A percentile compares a stretch with the other conserved stretches of the same genome.
These are phyloP conservation scores for Coenobita brevimanus DNA, from an alignment of 1,140 invertebrate genomes.

Conservation along the genomic window DNA sequence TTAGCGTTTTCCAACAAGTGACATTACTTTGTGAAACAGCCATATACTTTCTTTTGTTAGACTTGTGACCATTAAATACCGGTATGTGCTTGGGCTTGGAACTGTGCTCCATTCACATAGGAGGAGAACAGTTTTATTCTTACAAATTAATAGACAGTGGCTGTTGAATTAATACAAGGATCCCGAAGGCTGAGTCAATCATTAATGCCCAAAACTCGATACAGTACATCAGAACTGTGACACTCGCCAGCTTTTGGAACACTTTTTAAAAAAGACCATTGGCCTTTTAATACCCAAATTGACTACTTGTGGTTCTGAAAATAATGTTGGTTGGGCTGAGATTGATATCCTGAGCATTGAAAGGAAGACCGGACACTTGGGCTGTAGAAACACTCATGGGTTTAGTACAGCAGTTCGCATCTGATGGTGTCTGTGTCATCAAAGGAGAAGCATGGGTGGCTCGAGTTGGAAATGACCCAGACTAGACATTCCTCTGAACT, in stretches of 20 bases:
- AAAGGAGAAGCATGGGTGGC: constrained; percentile 48
- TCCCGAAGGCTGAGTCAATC: constrained; percentile 15
- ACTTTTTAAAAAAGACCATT: constrained; percentile 47
- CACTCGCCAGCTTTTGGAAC: constrained; percentile 43
- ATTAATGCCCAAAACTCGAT: constrained; percentile 8
- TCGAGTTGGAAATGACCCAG: constrained; percentile 41
- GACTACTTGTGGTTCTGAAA: constrained; percentile 35
- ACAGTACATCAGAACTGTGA: constrained; percentile 50
- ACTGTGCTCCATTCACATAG: constrained; percentile 33
- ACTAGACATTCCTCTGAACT: constrained; percentile 54
- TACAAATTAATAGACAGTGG: constrained; percentile 31
- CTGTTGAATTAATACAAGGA: constrained; percentile 23
- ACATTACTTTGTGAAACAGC: constrained; percentile 54
- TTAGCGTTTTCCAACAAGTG: constrained; percentile 54
- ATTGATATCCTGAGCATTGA: constrained; percentile 39
- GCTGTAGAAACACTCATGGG: constrained; percentile 47
- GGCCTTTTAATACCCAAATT: constrained; percentile 55
- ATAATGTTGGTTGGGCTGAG: constrained; percentile 23
- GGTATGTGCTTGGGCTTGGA: constrained; percentile 19
- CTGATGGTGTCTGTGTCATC: constrained; percentile 31
- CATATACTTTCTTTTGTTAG: constrained; percentile 16
- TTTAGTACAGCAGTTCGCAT: constrained; percentile 19
- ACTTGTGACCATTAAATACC: constrained; percentile 49
- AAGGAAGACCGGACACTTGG: constrained; percentile 41
- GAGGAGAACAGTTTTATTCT: neutral